These are phyloP conservation scores for Chamaetylas fuelleborni DNA, from an alignment of 2,113 vertebrate species.

Conservation along the genomic window DNA sequence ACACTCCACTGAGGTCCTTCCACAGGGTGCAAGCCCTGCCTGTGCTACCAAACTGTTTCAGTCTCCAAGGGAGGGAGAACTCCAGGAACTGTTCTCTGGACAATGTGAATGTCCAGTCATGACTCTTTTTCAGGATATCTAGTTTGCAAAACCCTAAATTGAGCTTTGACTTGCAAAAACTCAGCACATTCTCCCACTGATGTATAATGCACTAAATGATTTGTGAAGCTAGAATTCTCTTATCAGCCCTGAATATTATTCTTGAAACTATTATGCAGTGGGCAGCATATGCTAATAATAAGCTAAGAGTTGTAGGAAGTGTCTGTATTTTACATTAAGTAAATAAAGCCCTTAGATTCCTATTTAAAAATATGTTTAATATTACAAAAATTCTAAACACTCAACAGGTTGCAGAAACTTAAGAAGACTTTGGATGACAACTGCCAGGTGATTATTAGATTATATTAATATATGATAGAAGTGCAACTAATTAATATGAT, in stretches of 20 bases:
- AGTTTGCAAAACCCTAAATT: background rate
- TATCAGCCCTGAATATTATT: background rate
- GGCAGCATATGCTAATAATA: background rate
- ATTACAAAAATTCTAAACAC: background rate
- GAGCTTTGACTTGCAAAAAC: background rate
- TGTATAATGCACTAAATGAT: background rate
- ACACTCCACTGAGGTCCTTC: background rate
- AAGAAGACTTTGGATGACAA: background rate
- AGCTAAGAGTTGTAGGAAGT: background rate
- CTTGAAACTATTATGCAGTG: background rate
- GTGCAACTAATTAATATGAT: background rate
- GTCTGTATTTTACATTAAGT: background rate
- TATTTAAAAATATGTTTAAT: background rate
- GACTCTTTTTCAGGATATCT: background rate
- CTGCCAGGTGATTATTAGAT: background rate
- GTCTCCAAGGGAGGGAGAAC: background rate
- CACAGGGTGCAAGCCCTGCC: background rate
- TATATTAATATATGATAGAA: background rate
- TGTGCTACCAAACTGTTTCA: background rate
- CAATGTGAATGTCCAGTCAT: fast-evolving
- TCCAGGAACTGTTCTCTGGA: background rate
- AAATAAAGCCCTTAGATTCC: background rate
- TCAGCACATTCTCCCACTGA: background rate
- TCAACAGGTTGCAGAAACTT: background rate
- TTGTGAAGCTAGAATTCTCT: background rate